Conservation (phyloP, 1,140 invertebrate species). For the Conus betulinus region DNA sequence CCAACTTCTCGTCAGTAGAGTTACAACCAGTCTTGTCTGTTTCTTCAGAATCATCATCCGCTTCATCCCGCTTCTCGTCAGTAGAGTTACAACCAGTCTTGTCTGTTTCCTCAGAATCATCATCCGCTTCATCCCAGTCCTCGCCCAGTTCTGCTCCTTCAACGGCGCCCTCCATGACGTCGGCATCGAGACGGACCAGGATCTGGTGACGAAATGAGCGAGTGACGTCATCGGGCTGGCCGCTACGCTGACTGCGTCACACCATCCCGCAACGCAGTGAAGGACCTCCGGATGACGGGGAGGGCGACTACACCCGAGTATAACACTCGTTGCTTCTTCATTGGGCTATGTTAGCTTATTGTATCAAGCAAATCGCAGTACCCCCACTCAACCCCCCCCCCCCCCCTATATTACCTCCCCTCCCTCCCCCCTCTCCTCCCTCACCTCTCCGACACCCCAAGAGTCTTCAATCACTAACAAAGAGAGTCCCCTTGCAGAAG, state of each 20-base stretch:
- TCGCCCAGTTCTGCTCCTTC: constrained; percentile 22
- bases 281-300: neutral
- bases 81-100: neutral
- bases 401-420: no score
- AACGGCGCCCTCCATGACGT: constrained; percentile 26
- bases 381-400: neutral
- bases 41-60: constrained; percentile 22
- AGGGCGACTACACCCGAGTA: neutral
- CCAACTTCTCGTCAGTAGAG: neutral
- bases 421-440: neutral
- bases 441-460: neutral
- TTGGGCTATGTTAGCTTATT: no score
- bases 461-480: no score
- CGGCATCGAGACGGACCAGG: constrained; percentile 17
- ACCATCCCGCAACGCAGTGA: neutral
- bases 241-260: neutral
- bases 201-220: neutral
- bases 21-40: neutral
- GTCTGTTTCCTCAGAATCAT: constrained; percentile 5
- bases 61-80: neutral
- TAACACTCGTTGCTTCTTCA: no score
- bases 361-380: neutral
- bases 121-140: constrained; percentile 17
- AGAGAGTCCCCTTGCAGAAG: no score
- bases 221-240: neutral